Evolutionary conservation across 1,140 invertebrate species (phyloP), one percentile per base, ranked within the genome.

Genomic region (Panulirus ornatus): DNA sequence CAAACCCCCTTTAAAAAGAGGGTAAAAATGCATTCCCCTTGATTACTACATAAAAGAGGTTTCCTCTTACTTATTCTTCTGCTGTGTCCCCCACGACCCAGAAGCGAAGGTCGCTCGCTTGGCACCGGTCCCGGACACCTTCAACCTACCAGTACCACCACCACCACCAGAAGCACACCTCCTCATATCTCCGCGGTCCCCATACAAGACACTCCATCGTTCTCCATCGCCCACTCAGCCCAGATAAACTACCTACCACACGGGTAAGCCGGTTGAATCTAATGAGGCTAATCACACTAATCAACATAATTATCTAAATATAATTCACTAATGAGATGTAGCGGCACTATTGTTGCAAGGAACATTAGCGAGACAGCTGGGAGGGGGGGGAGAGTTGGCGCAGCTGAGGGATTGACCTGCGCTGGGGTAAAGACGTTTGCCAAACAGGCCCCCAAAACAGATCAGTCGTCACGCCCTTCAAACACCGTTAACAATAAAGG

Each of bases 391-490:
- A 66, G 58, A 66, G 58, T 66, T 66, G 58, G n/a, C 58, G 58
- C n/a, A 6, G 58, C 27, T 66, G n/a, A 66, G 58, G n/a, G 27
- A 30, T 30, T 66, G 54, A 58, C 14, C 54, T 5, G 54, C 22
- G 54, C 22, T 30, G n/a, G 58, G 8, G 58, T n/a, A n/a, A n/a
- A n/a, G 30, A 27, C n/a, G 58, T 30, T 27, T 66, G 58, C 58
- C 58, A 66, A 66, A 66, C 58, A 66, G 58, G 58, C 30, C 27
- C n/a, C 58, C 58, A 66, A 66, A 66, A 11, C 58, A 66, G n/a
- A 66, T 66, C 58, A 66, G 58, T 66, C 58, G 58, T 30, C 58
- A 66, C 30, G 27, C 58, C n/a, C 54, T 22, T 58, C 19, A 22
- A 22, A 40, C 71, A 19, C 38, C 2, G 14, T 1, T 16, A 75